These are phyloP conservation scores for Drosophila cognata DNA, from an alignment of 2,888 invertebrate genomes.

Conservation along the genomic window DNA sequence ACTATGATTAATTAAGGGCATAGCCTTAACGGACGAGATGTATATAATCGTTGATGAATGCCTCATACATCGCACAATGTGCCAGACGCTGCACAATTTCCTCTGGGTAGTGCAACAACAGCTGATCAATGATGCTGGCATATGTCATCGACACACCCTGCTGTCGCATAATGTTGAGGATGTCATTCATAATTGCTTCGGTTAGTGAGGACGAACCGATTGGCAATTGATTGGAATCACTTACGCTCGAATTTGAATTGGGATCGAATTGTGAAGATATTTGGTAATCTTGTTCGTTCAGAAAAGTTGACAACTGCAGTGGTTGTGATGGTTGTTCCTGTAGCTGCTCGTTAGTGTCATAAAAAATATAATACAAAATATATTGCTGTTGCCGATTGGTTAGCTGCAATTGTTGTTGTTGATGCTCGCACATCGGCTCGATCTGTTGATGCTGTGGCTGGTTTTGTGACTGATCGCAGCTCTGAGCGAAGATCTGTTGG, in stretches of 20 bases:
- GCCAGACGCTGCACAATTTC: not conserved
- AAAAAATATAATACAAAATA: too few species aligned
- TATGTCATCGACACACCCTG: not conserved
- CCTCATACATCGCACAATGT: not conserved
- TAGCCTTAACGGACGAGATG: not conserved
- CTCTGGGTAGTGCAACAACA: not conserved
- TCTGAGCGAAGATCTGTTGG: not conserved
- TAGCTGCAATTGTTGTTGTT: not conserved
- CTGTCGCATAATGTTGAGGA: not conserved
- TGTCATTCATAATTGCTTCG: not conserved
- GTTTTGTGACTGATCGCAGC: not conserved
- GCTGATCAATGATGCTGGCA: not conserved
- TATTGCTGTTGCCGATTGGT: not conserved
- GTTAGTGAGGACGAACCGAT: not conserved
- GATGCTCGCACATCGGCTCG: not conserved
- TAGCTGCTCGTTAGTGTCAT: not conserved
- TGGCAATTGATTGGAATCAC: not conserved
- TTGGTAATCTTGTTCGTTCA: not conserved
- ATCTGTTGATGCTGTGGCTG: not conserved
- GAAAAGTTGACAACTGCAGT: not conserved
- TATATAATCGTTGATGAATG: not conserved
- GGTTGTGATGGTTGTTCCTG: not conserved
- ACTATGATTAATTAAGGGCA: not conserved
- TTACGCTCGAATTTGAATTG: not conserved
- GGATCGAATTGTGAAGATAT: not conserved